Conservation (phyloP, 2,797 vertebrate species). For the Setipinna tenuifilis region DNA sequence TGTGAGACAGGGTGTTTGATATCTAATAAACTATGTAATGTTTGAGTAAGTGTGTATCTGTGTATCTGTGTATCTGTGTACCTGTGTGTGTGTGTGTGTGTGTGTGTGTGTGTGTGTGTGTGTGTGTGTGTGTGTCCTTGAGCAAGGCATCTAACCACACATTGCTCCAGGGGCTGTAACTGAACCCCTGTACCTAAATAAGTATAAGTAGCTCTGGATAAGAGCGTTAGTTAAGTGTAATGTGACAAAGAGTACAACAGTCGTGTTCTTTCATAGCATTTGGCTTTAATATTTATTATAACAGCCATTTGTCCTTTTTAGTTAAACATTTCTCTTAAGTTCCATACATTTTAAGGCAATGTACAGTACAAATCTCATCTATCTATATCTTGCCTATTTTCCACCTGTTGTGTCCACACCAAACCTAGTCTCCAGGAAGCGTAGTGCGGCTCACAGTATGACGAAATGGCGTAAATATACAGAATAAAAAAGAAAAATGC, state of each 20-base stretch:
- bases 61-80: not conserved
- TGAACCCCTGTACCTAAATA: not conserved
- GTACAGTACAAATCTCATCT: conserved; percentile 19
- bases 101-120: too few species aligned
- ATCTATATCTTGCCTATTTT: conserved; percentile 35
- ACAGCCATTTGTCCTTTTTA: conserved; percentile 38
- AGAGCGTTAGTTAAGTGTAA: too few species aligned
- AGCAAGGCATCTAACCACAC: too few species aligned
- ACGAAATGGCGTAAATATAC: conserved; percentile 43
- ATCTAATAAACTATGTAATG: conserved; percentile 25
- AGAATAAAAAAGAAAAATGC: conserved; percentile 49
- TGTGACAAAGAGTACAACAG: not conserved
- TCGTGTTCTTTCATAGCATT: conserved; percentile 19
- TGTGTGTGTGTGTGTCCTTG: too few species aligned
- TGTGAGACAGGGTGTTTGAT: conserved; percentile 52
- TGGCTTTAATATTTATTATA: conserved; percentile 28
- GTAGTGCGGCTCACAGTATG: conserved; percentile 43
- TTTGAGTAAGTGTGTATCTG: conserved; percentile 3
- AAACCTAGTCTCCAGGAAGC: conserved; percentile 35
- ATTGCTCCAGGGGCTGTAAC: too few species aligned
- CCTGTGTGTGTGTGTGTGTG: too few species aligned
- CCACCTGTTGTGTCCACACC: conserved; percentile 12
- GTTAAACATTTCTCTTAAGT: conserved; percentile 23
- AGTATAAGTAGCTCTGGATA: too few species aligned
- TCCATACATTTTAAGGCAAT: conserved; percentile 52